Base-by-base conservation (phyloP, 2,888 invertebrate genomes). In the Dugesia japonica region DNA sequence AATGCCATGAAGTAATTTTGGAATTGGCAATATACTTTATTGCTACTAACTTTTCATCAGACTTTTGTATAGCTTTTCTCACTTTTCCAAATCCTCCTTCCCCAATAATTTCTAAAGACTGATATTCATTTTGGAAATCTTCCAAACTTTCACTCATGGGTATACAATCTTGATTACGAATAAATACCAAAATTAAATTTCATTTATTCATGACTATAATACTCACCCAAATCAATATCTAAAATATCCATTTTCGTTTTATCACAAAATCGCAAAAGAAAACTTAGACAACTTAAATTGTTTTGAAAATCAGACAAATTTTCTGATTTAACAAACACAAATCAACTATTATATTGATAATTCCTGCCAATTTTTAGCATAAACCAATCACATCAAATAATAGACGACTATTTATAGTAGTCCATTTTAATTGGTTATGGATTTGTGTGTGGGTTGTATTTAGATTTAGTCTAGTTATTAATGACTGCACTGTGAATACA, bases 191-290 rank as follows among this genome's bases (percentile, higher is more conserved):
- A 7, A 56, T 56, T 9, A 56, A 56, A 56, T 20, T 56, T 23
- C 7, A 56, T 20, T 56, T n/a, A n/a, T n/a, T n/a, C n/a, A n/a
- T n/a, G n/a, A n/a, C 7, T 56, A 23, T 9, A 56, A n/a, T 20
- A 56, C 56, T 56, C n/a, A 56, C 56, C 56, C n/a, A 56, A n/a
- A 56, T 56, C 56, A 56, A 56, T n/a, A 56, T 56, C 56, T 56
- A 56, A 56, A 56, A 56, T 56, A 56, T 56, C 56, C 56, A 56
- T 56, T 13, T 4, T 20, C 7, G 1, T n/a, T 56, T 56, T 56
- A 56, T 56, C 56, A 56, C 56, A 56, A 56, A 20, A 56, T 56
- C 17, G n/a, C 1, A 56, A 56, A 20, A 20, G n/a, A 56, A 20
- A 20, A 20, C 17, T 56, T 56, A 20, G 4, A 56, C 23, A 23